Base-by-base conservation (phyloP, 2,888 invertebrate species). In the Drosophila testacea region DNA sequence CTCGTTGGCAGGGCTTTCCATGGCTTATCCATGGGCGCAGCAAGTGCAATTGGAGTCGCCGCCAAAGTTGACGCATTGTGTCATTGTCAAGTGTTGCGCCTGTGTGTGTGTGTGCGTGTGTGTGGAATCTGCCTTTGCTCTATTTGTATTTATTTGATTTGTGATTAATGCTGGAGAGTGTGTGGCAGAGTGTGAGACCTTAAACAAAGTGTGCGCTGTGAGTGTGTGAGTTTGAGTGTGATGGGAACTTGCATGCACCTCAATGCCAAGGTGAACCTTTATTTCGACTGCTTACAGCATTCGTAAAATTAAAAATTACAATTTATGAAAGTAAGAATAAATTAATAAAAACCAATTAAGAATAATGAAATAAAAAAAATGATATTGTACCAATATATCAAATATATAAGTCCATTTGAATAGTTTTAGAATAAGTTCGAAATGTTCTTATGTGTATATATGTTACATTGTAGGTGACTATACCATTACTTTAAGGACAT, bases 41-140 rank as follows among this genome's bases (percentile, higher is more conserved):
- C 87, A 83, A 83, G 83, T 83, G 83, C 87, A 84, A 63, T 52
- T 59, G 48, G 39, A 59, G 80, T 69, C 46, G 86, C 86, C 83
- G 83, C 83, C 87, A 86, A 83, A 84, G 83, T 83, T 83, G 87
- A 83, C 87, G 87, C 78, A 71, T 84, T 83, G 87, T 83, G 83
- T 82, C 84, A 83, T 71, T 87, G 83, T 87, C 72, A 87, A 83
- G 83, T 84, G 83, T 69, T 86, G 82, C 75, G 72, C 73, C 85
- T 60, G 59, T 22, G 22, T 22, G 2, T 22, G 22, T 22, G 22
- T 22, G 22, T 22, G 22, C 2, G 22, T 22, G 60, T 68, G 51
- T 69, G 28, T 61, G 59, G 60, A 61, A 57, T 68, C 70, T 51
- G 67, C 54, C 63, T 62, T 81, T 84, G 80, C 69, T 78, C 83